These are phyloP conservation scores for Exocentrus adspersus DNA, from an alignment of 2,888 invertebrate genomes.

Conservation along the genomic window DNA sequence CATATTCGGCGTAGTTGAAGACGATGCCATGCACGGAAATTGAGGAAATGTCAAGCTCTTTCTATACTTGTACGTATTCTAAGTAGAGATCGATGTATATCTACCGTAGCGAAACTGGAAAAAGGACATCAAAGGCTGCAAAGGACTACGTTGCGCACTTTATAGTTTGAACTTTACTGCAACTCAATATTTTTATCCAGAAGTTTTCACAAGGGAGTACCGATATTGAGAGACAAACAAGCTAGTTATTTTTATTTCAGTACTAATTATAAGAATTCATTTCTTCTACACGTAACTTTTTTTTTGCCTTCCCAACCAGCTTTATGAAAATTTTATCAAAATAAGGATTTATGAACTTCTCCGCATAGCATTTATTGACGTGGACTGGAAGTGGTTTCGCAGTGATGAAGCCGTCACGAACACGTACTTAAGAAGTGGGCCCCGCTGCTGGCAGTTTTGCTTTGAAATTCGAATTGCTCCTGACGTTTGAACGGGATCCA, in stretches of 20 bases:
- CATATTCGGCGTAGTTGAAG: too few relatives aligned
- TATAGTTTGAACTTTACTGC: not conserved
- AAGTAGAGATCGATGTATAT: slow-evolving; percentile 12
- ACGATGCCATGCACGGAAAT: not conserved
- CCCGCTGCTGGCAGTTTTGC: slow-evolving; percentile 6
- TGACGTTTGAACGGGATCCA: slow-evolving; percentile 1
- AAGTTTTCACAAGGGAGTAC: not conserved
- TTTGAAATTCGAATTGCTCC: slow-evolving; percentile 11
- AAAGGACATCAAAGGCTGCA: slow-evolving; percentile 6
- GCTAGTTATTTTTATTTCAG: too few relatives aligned
- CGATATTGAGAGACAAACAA: too few relatives aligned
- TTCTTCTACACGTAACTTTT: too few relatives aligned
- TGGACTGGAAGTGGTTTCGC: slow-evolving; percentile 3
- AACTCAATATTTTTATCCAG: not conserved
- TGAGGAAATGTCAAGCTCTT: not conserved
- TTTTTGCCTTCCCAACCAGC: too few relatives aligned
- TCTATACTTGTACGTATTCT: slow-evolving; percentile 1
- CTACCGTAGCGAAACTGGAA: not conserved
- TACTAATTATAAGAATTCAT: too few relatives aligned
- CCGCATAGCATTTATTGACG: not conserved
- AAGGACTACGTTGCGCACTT: not conserved
- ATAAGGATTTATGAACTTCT: not conserved
- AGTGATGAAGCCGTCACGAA: slow-evolving; percentile 23
- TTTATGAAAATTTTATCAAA: not conserved
- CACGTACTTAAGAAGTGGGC: slow-evolving; percentile 18